A percentile compares a stretch with the other conserved stretches of the same genome.
phyloP scores from a whole-genome alignment of 2,113 vertebrate genomes.

The Ceuthmochares aereus region DNA sequence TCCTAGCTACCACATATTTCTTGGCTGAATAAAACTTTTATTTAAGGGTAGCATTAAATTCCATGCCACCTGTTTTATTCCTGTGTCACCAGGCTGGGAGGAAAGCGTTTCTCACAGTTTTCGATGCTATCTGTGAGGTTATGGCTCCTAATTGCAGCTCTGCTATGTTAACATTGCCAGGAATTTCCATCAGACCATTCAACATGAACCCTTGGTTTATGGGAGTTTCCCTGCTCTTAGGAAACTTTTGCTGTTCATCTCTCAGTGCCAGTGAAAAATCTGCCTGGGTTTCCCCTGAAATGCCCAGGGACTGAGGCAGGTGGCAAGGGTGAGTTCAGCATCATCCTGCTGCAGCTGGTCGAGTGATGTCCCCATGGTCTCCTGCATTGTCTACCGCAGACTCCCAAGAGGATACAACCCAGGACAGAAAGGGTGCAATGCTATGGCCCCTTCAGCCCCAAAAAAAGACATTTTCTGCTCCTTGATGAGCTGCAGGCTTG shows the following conservation, averaged over 20 bases:
- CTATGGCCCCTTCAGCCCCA: not conserved
- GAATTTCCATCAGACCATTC: not conserved
- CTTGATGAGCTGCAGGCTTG: not conserved
- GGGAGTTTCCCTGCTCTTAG: not conserved
- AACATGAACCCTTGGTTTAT: not conserved
- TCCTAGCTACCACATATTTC: not conserved
- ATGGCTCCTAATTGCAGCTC: not conserved
- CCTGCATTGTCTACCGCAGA: not conserved
- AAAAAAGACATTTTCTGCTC: not conserved
- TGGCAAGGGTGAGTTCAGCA: fast-evolving
- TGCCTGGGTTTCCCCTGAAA: not conserved
- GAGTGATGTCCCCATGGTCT: not conserved
- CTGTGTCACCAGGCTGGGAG: not conserved
- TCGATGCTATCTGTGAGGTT: not conserved
- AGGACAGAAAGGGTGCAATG: not conserved
- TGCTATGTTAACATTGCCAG: not conserved
- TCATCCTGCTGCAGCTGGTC: not conserved
- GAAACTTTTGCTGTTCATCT: not conserved
- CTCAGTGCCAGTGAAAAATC: not conserved
- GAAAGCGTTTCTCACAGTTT: not conserved
- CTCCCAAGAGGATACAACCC: fast-evolving
- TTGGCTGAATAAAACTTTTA: not conserved
- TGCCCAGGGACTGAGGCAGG: fast-evolving
- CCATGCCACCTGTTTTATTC: not conserved
- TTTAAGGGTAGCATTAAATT: not conserved